phyloP scores from a whole-genome alignment of 2,797 vertebrate genomes.

The Merluccius polli region DNA sequence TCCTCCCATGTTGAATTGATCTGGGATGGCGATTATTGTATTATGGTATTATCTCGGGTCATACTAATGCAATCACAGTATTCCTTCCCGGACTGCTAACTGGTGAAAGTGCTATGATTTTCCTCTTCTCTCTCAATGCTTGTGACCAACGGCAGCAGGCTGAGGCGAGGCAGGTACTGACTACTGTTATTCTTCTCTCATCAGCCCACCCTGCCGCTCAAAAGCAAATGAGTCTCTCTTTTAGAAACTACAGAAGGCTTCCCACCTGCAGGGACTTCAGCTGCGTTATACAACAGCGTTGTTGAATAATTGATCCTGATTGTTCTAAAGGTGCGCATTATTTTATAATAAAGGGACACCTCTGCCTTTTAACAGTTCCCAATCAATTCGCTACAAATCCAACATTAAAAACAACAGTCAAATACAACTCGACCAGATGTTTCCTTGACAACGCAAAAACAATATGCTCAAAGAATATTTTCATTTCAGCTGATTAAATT shows the following conservation, averaged over 20 bases:
- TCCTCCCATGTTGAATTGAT: too few relatives aligned
- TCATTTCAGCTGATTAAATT: neutral
- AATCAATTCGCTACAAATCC: neutral
- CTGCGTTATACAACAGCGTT: neutral
- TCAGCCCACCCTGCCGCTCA: neutral
- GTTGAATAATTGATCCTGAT: neutral
- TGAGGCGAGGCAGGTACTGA: neutral
- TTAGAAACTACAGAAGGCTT: conserved; percentile 33
- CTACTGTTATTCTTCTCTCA: neutral
- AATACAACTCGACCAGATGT: neutral
- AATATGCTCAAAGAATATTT: neutral
- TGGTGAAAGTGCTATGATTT: too few relatives aligned
- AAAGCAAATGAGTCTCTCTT: conserved; percentile 37
- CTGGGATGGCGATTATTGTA: too few relatives aligned
- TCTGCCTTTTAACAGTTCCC: neutral
- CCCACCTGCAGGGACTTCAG: conserved; percentile 11
- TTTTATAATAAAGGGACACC: too few relatives aligned
- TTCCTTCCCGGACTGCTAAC: neutral
- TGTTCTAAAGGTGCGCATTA: neutral
- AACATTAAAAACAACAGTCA: too few relatives aligned
- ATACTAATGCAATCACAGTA: neutral
- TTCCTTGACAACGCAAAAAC: neutral
- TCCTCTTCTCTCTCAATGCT: neutral
- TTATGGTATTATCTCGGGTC: too few relatives aligned
- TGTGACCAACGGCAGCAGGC: neutral